A percentile compares a stretch with the other conserved stretches of the same genome.
phyloP scores from a whole-genome alignment of 2,113 vertebrate species.

The Callocephalon fimbriatum region DNA sequence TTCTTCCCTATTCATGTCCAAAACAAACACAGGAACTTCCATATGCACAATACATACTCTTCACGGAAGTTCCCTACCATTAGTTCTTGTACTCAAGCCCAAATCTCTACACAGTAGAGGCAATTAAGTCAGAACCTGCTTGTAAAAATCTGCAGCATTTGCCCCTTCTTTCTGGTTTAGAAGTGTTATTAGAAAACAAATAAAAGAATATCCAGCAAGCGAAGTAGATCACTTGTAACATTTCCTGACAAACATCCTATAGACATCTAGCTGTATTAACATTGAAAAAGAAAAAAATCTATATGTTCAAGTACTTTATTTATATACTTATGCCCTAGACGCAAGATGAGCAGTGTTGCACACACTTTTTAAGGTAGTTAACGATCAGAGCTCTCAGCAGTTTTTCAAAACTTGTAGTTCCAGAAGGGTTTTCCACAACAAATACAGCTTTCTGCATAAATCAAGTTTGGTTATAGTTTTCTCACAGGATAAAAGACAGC shows the following conservation, averaged over 20 bases:
- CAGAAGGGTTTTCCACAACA: neutral
- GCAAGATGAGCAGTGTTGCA: neutral
- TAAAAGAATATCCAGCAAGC: neutral
- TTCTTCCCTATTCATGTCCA: neutral
- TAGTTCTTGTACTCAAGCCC: neutral
- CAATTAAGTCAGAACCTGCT: neutral
- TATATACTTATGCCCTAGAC: neutral
- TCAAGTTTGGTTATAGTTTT: neutral
- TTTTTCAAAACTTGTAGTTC: neutral
- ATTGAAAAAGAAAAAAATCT: neutral
- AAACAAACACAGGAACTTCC: constrained; percentile 39
- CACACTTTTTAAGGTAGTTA: neutral
- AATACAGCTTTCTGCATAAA: neutral
- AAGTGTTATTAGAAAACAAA: neutral
- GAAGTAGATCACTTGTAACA: neutral
- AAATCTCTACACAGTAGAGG: neutral
- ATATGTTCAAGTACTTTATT: neutral
- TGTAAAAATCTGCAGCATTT: neutral
- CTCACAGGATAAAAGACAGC: neutral
- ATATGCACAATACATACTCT: neutral
- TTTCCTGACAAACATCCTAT: neutral
- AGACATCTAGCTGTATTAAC: neutral
- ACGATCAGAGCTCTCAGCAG: neutral
- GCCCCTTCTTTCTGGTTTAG: neutral
- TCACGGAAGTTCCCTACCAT: neutral